phyloP scores from a whole-genome alignment of 92 coral and sea anemone genomes.

The Anthopleura xanthogrammica region DNA sequence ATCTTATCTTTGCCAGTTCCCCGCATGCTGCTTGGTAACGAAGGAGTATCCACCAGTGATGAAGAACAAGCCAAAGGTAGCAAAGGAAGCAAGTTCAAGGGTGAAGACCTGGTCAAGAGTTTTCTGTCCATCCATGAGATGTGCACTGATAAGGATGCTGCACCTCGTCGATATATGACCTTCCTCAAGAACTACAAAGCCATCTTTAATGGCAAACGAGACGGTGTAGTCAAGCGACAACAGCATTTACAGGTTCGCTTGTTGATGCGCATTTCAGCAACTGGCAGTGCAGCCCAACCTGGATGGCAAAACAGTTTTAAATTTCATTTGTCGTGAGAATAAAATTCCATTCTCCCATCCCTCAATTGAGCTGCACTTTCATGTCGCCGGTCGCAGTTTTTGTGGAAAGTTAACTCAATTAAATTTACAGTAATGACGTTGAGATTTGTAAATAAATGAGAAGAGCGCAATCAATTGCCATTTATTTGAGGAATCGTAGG shows the following conservation, averaged over 20 bases:
- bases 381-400: no score
- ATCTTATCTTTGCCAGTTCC: constrained; percentile 61
- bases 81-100: constrained; percentile 53
- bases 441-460: no score
- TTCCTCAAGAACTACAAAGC: constrained; percentile 92
- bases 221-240: constrained; percentile 93
- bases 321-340: no score
- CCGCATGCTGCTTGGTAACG: constrained; percentile 75
- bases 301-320: no score
- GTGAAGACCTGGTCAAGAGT: constrained; percentile 76
- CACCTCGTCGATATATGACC: constrained; percentile 97
- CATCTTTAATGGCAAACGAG: constrained; percentile 84
- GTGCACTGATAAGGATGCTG: constrained; percentile 74
- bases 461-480: no score
- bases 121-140: constrained; percentile 91
- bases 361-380: no score
- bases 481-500: no score
- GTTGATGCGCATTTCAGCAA: not conserved
- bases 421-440: no score
- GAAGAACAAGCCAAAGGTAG: constrained; percentile 37
- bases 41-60: constrained; percentile 47
- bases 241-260: constrained; percentile 86
- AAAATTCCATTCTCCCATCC: no score
- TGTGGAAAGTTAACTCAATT: no score
- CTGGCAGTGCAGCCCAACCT: no score